Base-by-base conservation (phyloP, 1,140 invertebrate species). In the Macrobrachium rosenbergii region DNA sequence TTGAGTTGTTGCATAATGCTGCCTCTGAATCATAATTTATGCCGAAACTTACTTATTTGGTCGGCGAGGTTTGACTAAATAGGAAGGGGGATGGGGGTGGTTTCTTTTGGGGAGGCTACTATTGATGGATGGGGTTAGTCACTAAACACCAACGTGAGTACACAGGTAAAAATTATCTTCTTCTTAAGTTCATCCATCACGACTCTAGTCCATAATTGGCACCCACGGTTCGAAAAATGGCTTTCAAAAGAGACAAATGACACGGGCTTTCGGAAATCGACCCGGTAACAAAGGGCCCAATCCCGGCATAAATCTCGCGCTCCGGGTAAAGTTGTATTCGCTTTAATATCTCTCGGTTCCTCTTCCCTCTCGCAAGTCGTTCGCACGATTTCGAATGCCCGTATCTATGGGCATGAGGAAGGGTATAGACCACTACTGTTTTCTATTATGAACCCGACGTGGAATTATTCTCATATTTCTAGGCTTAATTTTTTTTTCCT, bases 181-280 rank as follows among this genome's bases (percentile, higher is more conserved):
- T 69, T 45, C 23, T 52, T 19, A 64, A 45, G 45, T 37, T 59
- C 72, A 87, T 87, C 67, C 78, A 87, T 87, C 84, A 87, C 81
- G n/a, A 5, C 16, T 72, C 64, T 64, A 73, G 64, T 79, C n/a
- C 64, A 60, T 87, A 87, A 87, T 87, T 81, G 84, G 45, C 84
- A 81, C 84, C 59, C 84, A 28, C 64, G 58, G 64, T 73, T 87
- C 63, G 45, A 87, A 87, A 87, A 87, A 87, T 87, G 63, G 84
- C 77, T 77, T 87, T 73, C 84, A 81, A 81, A 87, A 81, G 84
- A 87, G 77, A 87, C 77, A 87, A 87, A 87, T 87, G 84, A 87
- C 67, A 60, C 45, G 84, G 67, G 79, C 84, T 87, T 81, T 87
- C 81, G 64, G 58, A 87, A 87, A 87, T 81, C 69, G 84, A 87